Evolutionary conservation across 2,113 vertebrate genomes (phyloP), one percentile per base, ranked within the genome.

Genomic region (Polyodon spathula): DNA sequence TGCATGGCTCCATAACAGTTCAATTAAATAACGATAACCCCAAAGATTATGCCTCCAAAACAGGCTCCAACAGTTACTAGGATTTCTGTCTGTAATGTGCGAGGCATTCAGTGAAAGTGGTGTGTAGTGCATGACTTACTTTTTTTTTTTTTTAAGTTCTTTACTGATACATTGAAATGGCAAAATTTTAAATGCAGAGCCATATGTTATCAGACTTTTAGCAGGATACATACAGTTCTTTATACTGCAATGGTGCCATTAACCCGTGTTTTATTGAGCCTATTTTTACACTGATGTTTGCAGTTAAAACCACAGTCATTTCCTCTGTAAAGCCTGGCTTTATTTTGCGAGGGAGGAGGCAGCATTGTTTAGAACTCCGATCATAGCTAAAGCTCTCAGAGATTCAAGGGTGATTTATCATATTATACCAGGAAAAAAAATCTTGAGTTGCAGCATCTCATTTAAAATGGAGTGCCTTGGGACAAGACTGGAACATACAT

Each of bases 251-350:
- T 27, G 27, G 27, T 27, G 43, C 43, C 38, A 37, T 51, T 50
- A 58, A 17, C 5, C 43, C 17, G 17, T n/a, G 8, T 56, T 55
- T 48, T 43, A 38, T 41, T 40, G 37, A 46, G 54, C 42, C 43
- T 56, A 16, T 48, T 48, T 39, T 43, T 17, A 54, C n/a, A 40
- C 41, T 55, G 54, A 9, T 15, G 5, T 56, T 56, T 17, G 42
- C 27, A 51, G 12, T 39, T 50, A 16, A 37, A 43, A 56, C 61
- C 54, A 40, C 54, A 63, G 61, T 50, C 15, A 56, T 57, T 57
- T 63, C 41, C 27, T 5, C 27, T 27, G 27, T 27, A 27, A 27
- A 27, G 27, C 27, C 27, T 27, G 3, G 3, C 27, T 10, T 5
- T 27, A 12, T 8, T 12, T 42, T 7, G 37, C 54, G 39, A 11